A percentile compares a stretch with the other conserved stretches of the same genome.
Evolutionary conservation across 1,140 invertebrate genomes (phyloP).

Genomic region (Drosophila punjabiensis): DNA sequence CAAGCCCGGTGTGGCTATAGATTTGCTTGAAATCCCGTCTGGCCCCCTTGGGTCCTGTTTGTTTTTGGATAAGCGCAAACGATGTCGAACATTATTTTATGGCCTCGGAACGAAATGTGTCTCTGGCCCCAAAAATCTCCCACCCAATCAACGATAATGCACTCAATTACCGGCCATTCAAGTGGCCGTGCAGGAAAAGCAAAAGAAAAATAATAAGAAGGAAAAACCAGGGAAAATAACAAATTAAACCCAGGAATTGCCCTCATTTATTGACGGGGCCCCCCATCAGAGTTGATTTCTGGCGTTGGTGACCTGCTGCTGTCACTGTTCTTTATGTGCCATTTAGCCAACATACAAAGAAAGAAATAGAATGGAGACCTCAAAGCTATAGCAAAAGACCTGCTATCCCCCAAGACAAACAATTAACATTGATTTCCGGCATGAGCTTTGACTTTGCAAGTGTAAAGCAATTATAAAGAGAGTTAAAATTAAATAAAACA

Average conservation of each 20-base stretch:
- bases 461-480: neutral
- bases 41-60: conserved; percentile 20
- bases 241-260: conserved; percentile 37
- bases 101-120: conserved; percentile 45
- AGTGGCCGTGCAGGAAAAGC: conserved; percentile 19
- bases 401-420: neutral
- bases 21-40: neutral
- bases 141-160: conserved; percentile 74
- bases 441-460: neutral
- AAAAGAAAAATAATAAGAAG: neutral
- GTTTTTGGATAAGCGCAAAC: conserved; percentile 44
- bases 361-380: too few species aligned
- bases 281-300: conserved; percentile 18
- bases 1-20: neutral
- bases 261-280: conserved; percentile 27
- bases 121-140: conserved; percentile 48
- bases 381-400: neutral
- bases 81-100: conserved; percentile 73
- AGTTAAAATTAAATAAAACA: neutral
- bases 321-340: conserved; percentile 17
- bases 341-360: conserved; percentile 5
- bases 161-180: conserved; percentile 76
- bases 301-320: neutral
- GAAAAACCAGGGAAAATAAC: conserved; percentile 15
- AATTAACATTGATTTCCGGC: neutral